Evolutionary conservation across 1,140 invertebrate genomes (phyloP), one percentile per base, ranked within the genome.

Genomic region (Ceratoteleas bidentatus): DNA sequence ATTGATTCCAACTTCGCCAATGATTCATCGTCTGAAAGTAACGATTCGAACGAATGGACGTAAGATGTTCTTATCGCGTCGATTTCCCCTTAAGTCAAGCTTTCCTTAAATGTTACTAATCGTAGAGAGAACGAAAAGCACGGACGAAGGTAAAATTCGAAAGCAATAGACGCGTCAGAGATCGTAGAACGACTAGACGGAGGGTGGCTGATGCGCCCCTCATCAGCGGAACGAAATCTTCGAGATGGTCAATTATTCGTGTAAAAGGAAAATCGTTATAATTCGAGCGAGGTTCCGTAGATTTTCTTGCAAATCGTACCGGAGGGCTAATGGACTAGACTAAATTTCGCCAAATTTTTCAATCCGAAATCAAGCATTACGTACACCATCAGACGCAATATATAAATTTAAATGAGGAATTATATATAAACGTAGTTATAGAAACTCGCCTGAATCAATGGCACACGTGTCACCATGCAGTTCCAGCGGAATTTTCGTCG

Each of bases 241-340:
- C 60, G 60, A 70, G 36, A 52, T 64, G 65, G 78, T 81, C 78
- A 81, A 81, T 81, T 81, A 81, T 68, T 74, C 77, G 58, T 56
- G 49, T 68, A 66, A 60, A 53, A 16, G 62, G 38, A 54, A 49
- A 70, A 32, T 56, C 14, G 34, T 16, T 62, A 64, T 62, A 43
- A 72, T 65, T 72, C 47, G 24, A 16, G 14, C 43, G 58, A 65
- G 47, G 72, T 66, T 72, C 43, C 56, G 36, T 43, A 36, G 24
- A 70, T 58, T 40, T 40, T 2, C 8, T 40, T 24, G 0, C n/a
- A 34, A 65, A 34, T 64, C 64, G 52, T 33, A 45, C 43, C 15
- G 13, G 13, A n/a, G 32, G 24, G 43, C 7, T 24, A 4, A 32
- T 43, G 43, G 33, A 52, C 33, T 13, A 32, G n/a, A 38, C 36